Conservation (phyloP, 1,140 invertebrate genomes). For the Lordiphosa collinella region DNA sequence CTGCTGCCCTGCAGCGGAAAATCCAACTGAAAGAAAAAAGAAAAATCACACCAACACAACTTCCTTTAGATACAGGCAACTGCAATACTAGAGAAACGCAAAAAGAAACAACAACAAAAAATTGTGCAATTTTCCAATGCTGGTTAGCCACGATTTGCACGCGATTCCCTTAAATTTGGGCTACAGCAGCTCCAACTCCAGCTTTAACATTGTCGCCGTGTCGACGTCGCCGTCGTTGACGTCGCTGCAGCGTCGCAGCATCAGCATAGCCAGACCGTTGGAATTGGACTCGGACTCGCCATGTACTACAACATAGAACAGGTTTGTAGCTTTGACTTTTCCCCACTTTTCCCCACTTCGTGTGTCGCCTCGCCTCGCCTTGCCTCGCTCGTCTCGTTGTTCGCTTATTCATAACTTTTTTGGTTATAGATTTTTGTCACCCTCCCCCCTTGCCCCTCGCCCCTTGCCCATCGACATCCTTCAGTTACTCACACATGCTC, state of each 20-base stretch:
- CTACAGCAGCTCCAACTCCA: constrained; percentile 10
- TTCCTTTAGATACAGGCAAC: constrained; percentile 1
- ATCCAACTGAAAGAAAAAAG: constrained; percentile 52
- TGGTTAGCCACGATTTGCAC: constrained; percentile 57
- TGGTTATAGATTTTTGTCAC: constrained; percentile 75
- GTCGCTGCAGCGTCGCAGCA: constrained; percentile 53
- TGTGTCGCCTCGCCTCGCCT: constrained; percentile 9
- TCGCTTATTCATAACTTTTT: constrained; percentile 76
- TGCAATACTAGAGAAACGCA: constrained; percentile 12
- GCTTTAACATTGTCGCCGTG: constrained; percentile 65
- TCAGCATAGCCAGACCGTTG: constrained; percentile 35
- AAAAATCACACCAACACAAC: constrained; percentile 46
- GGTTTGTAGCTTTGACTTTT: constrained; percentile 59
- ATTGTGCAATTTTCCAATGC: constrained; percentile 61
- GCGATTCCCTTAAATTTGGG: constrained; percentile 58
- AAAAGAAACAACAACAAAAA: constrained; percentile 3
- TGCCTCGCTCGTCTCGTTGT: constrained; percentile 12
- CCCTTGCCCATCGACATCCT: constrained; percentile 15
- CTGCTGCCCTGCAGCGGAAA: constrained; percentile 59
- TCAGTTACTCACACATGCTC: constrained; percentile 62
- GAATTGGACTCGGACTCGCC: constrained; percentile 36
- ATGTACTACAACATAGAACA: constrained; percentile 74
- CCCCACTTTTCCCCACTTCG: constrained; percentile 10
- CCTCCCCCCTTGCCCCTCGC: constrained; percentile 5
- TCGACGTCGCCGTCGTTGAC: constrained; percentile 35